These are phyloP conservation scores for Sericinus montela DNA, from an alignment of 2,888 invertebrate genomes.

Conservation along the genomic window DNA sequence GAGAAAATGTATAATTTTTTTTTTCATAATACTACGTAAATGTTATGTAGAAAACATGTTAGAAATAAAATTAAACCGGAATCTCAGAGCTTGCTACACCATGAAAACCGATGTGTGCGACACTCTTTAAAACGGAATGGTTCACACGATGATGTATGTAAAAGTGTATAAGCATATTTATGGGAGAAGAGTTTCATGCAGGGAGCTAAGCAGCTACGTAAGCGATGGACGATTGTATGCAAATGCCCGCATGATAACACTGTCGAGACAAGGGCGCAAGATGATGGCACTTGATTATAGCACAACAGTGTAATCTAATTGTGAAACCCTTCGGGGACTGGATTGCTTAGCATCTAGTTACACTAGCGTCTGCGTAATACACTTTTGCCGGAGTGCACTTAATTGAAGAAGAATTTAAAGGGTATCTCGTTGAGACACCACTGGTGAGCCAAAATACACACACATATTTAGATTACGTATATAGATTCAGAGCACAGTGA, in stretches of 20 bases:
- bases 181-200: neutral
- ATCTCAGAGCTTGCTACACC: no score
- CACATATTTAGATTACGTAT: no score
- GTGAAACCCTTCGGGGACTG: conserved; percentile 10
- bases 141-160: no score
- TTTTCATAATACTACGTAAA: no score
- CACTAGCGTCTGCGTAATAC: neutral
- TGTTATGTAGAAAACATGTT: no score
- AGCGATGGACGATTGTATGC: conserved; percentile 46
- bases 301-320: conserved; percentile 21
- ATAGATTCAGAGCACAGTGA: no score
- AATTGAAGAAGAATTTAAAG: conserved; percentile 1
- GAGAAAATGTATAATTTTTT: no score
- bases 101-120: no score
- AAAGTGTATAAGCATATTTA: no score
- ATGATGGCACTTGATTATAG: conserved; percentile 23
- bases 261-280: conserved; percentile 32
- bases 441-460: neutral
- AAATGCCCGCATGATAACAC: conserved; percentile 63
- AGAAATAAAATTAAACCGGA: no score
- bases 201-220: conserved; percentile 33
- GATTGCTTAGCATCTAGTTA: conserved; percentile 6
- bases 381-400: neutral
- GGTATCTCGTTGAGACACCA: neutral
- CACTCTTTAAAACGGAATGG: no score